A percentile compares a stretch with the other conserved stretches of the same genome.
Evolutionary conservation across 2,113 vertebrate species (phyloP).

Genomic region (Aix galericulata): DNA sequence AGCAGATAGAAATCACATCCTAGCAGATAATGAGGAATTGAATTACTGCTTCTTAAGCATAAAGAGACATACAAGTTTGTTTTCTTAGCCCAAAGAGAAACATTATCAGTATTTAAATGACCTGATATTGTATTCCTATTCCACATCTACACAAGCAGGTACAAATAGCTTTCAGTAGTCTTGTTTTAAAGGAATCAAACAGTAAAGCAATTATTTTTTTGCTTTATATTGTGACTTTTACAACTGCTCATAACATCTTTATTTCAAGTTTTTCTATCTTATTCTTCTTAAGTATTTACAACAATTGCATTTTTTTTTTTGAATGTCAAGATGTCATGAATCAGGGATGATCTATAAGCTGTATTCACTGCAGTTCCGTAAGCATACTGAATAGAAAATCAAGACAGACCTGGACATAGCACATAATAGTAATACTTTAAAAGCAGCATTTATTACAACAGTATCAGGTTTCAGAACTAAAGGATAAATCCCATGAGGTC

Average conservation of each 20-base stretch:
- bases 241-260: neutral
- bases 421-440: neutral
- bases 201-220: neutral
- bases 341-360: neutral
- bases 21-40: neutral
- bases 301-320: neutral
- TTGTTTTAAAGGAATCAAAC: neutral
- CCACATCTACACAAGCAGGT: rapidly evolving
- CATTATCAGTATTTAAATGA: neutral
- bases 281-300: neutral
- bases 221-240: neutral
- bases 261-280: neutral
- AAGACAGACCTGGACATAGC: neutral
- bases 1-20: neutral
- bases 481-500: neutral
- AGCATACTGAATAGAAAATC: neutral
- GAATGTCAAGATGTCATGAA: neutral
- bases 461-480: neutral
- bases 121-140: neutral
- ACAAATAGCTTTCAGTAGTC: neutral
- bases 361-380: neutral
- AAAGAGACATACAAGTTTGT: neutral
- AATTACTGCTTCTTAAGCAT: neutral
- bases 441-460: neutral
- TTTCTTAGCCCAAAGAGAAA: neutral